phyloP scores from a whole-genome alignment of 2,888 invertebrate genomes.

The Isoperla grammatica region DNA sequence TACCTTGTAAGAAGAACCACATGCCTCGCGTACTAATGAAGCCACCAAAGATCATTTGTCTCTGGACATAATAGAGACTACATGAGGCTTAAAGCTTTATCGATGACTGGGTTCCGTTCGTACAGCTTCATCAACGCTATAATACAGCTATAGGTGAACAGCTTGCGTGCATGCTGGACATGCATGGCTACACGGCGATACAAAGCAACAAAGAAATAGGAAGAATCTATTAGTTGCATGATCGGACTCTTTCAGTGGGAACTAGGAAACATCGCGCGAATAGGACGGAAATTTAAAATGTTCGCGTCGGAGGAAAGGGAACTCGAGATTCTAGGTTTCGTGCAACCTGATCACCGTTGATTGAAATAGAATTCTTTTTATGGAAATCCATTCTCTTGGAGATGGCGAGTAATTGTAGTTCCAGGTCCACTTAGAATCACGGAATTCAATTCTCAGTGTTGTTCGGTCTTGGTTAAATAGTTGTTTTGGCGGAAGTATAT shows the following conservation, averaged over 20 bases:
- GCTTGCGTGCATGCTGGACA: constrained; percentile 10
- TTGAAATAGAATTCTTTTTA: too few species aligned
- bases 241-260: not conserved
- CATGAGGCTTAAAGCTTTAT: constrained; percentile 1
- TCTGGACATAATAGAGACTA: not conserved
- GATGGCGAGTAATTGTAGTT: too few species aligned
- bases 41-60: constrained; percentile 15
- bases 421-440: too few species aligned
- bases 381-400: too few species aligned
- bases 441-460: too few species aligned
- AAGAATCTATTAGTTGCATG: constrained; percentile 13
- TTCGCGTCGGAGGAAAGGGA: too few species aligned
- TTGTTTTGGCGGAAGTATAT: too few species aligned
- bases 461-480: too few species aligned
- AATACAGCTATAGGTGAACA: not conserved
- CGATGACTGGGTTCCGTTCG: not conserved
- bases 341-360: too few species aligned
- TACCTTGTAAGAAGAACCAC: constrained; percentile 2
- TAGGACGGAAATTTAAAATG: too few species aligned
- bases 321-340: too few species aligned
- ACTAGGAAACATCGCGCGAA: too few species aligned
- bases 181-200: constrained; percentile 7
- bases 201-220: constrained; percentile 13
- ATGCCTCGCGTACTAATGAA: constrained; percentile 13
- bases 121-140: not conserved